Conservation (phyloP, 2,113 vertebrate genomes). For the Chascanopsetta lugubris region DNA sequence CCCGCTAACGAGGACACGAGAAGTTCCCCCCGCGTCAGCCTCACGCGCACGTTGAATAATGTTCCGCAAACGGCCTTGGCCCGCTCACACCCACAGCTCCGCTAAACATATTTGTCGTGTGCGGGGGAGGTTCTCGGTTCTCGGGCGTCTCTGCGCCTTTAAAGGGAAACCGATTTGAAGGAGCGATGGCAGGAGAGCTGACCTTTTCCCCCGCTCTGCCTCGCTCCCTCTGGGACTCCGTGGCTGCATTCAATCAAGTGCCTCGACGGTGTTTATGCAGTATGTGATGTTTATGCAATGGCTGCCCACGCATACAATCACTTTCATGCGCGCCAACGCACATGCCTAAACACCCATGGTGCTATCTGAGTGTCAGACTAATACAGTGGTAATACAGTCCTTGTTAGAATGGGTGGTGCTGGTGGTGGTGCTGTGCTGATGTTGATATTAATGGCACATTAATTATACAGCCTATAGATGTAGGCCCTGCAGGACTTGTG, state of each 20-base stretch:
- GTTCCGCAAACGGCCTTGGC: constrained; percentile 9
- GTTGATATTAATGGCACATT: constrained; percentile 28
- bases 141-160: constrained; percentile 60
- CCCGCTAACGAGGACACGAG: not conserved
- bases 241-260: constrained; percentile 72
- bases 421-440: constrained; percentile 5
- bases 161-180: constrained; percentile 65
- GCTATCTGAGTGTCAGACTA: constrained; percentile 33
- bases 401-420: not conserved
- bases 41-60: constrained; percentile 3
- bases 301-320: constrained; percentile 60
- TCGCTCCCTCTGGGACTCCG: constrained; percentile 45
- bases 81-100: constrained; percentile 4
- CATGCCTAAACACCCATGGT: constrained; percentile 53
- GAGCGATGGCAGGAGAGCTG: constrained; percentile 58
- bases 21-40: not conserved
- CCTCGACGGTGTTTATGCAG: constrained; percentile 65
- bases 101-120: constrained; percentile 3
- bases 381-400: constrained; percentile 8
- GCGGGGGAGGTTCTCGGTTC: constrained; percentile 42
- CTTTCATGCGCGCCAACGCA: constrained; percentile 48
- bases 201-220: constrained; percentile 64
- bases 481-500: constrained; percentile 13
- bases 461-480: constrained; percentile 23
- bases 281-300: constrained; percentile 71